phyloP scores from a whole-genome alignment of 2,888 invertebrate species.

The Cylloceria caligata region DNA sequence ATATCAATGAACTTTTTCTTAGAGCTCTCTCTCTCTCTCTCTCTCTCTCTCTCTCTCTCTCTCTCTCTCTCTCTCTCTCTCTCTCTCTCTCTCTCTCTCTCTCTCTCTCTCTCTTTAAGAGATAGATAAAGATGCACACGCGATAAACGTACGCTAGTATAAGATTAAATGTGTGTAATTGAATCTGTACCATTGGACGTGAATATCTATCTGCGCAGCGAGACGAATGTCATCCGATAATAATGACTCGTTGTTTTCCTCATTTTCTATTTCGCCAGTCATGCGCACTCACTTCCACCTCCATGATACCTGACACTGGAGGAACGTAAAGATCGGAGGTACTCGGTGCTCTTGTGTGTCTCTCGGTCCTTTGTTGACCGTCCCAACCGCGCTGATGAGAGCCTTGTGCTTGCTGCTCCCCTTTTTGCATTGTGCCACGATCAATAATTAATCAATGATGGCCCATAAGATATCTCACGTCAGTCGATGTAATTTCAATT shows the following conservation, averaged over 20 bases:
- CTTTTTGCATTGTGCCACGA: constrained; percentile 65
- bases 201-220: constrained; percentile 64
- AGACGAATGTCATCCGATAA: constrained; percentile 80
- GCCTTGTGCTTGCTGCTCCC: constrained; percentile 51
- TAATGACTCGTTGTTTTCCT: constrained; percentile 68
- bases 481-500: constrained; percentile 56
- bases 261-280: constrained; percentile 76
- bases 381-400: constrained; percentile 18
- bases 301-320: constrained; percentile 64
- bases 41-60: too few relatives aligned
- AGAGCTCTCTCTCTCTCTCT: too few relatives aligned
- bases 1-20: constrained; percentile 48
- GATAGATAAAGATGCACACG: constrained; percentile 7
- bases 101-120: too few relatives aligned
- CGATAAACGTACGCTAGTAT: constrained; percentile 59
- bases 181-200: constrained; percentile 74
- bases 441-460: constrained; percentile 81
- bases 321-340: constrained; percentile 74
- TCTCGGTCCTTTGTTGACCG: constrained; percentile 71
- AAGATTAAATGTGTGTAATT: constrained; percentile 79
- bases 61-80: too few relatives aligned
- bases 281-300: constrained; percentile 65
- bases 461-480: constrained; percentile 75
- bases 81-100: too few relatives aligned
- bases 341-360: constrained; percentile 76